Percentiles rank a stretch among this genome's conserved stretches.
These are phyloP conservation scores for Orgyia antiqua DNA, from an alignment of 2,888 invertebrate genomes.

Conservation along the genomic window DNA sequence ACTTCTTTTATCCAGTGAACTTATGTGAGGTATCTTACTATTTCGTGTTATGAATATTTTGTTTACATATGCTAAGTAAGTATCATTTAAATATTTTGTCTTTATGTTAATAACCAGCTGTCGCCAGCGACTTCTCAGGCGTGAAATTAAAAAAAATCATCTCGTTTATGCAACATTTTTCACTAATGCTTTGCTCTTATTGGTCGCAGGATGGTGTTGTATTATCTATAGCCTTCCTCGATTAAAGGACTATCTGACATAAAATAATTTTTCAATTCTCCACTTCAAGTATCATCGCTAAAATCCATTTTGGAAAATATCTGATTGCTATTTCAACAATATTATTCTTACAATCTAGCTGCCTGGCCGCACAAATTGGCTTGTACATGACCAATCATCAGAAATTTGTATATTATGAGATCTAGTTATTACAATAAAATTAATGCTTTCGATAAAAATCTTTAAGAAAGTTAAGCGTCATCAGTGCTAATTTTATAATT, in stretches of 20 bases:
- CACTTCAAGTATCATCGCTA: constrained; percentile 48
- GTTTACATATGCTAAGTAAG: too few species aligned
- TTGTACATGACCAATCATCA: constrained; percentile 20
- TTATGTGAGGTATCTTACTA: constrained; percentile 11
- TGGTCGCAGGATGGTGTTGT: too few species aligned
- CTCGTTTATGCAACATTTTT: too few species aligned
- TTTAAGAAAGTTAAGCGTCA: constrained; percentile 27
- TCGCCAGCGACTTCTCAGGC: too few species aligned
- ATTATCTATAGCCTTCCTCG: too few species aligned
- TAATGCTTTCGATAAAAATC: constrained; percentile 39
- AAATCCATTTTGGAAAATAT: constrained; percentile 58
- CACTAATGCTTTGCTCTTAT: too few species aligned
- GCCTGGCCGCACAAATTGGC: constrained; percentile 43
- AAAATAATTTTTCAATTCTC: constrained; percentile 59
- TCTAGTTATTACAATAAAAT: constrained; percentile 38
- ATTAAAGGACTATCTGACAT: too few species aligned
- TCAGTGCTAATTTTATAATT: constrained; percentile 8
- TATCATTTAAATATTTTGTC: too few species aligned
- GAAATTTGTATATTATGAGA: constrained; percentile 55
- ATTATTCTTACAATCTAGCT: constrained; percentile 50
- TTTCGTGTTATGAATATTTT: constrained; percentile 3
- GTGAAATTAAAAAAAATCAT: too few species aligned
- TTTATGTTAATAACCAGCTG: too few species aligned
- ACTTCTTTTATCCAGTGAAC: constrained; percentile 14
- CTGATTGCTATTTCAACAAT: constrained; percentile 47